These are phyloP conservation scores for Ictidomys tridecemlineatus DNA, from an alignment of 2,113 vertebrate species.

Conservation along the genomic window DNA sequence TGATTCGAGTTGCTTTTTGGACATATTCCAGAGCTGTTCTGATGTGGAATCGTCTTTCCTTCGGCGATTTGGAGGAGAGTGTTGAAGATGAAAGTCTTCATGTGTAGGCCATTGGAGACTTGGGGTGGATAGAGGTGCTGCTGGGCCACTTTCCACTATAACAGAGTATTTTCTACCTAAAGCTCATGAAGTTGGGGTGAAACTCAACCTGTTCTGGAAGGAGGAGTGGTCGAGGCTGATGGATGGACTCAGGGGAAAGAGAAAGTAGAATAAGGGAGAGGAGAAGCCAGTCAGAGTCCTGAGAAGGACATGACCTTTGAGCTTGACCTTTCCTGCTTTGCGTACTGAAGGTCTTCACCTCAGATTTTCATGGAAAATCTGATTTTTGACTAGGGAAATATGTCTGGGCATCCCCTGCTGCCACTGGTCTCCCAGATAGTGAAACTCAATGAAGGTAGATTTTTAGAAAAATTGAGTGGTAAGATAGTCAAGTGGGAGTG, in stretches of 20 bases:
- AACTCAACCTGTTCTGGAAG: no score
- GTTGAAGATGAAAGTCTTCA: no score
- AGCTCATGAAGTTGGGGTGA: no score
- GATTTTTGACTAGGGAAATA: not conserved
- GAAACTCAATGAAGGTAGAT: not conserved
- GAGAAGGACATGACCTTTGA: not conserved
- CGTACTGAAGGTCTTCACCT: not conserved
- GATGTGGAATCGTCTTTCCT: no score
- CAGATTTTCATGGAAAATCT: not conserved
- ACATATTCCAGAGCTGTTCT: accelerated
- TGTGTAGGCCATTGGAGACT: no score
- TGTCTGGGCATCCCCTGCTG: no score
- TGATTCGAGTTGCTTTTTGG: not conserved
- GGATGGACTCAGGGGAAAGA: not conserved
- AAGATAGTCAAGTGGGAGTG: not conserved
- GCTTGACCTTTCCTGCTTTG: not conserved
- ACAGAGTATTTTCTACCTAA: no score
- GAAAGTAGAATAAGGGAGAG: not conserved
- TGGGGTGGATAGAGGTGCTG: not conserved
- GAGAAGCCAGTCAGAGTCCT: not conserved
- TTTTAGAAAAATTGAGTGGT: not conserved
- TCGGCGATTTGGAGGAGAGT: no score
- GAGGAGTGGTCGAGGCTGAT: accelerated
- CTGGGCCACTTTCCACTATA: not conserved
- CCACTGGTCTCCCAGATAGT: not conserved